A percentile compares a stretch with the other conserved stretches of the same genome.
These are phyloP conservation scores for Bombycilla garrulus DNA, from an alignment of 2,113 vertebrate species.

Conservation along the genomic window DNA sequence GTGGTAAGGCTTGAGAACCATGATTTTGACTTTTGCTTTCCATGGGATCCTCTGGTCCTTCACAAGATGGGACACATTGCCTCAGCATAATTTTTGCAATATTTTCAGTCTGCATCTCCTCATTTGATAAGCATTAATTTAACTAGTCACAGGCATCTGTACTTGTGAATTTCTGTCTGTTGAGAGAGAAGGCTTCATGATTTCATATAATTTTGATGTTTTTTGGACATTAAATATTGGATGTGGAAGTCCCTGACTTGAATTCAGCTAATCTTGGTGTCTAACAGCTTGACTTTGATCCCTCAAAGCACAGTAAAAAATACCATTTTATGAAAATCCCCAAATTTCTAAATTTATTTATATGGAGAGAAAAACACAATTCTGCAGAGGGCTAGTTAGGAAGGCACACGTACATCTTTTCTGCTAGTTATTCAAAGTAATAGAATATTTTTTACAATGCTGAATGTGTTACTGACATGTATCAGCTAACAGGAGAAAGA, in stretches of 20 bases:
- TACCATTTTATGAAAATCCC: accelerated
- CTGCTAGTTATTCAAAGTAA: not conserved
- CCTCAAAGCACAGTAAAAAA: not conserved
- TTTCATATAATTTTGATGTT: not conserved
- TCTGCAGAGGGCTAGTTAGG: not conserved
- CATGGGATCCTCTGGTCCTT: not conserved
- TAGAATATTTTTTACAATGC: not conserved
- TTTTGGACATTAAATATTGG: not conserved
- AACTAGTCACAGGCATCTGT: not conserved
- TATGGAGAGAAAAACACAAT: not conserved
- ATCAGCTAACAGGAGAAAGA: not conserved
- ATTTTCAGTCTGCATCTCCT: not conserved
- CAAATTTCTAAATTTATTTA: not conserved
- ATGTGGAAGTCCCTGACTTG: not conserved
- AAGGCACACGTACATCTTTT: not conserved
- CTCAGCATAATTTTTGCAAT: not conserved
- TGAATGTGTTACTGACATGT: not conserved
- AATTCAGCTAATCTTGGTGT: not conserved
- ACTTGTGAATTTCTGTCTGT: not conserved
- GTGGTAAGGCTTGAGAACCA: not conserved
- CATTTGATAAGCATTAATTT: not conserved
- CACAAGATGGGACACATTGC: not conserved
- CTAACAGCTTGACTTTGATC: not conserved
- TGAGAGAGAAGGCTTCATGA: not conserved
- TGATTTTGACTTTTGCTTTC: not conserved